Conservation (phyloP, 1,140 invertebrate species). For the Drusus annulatus region DNA sequence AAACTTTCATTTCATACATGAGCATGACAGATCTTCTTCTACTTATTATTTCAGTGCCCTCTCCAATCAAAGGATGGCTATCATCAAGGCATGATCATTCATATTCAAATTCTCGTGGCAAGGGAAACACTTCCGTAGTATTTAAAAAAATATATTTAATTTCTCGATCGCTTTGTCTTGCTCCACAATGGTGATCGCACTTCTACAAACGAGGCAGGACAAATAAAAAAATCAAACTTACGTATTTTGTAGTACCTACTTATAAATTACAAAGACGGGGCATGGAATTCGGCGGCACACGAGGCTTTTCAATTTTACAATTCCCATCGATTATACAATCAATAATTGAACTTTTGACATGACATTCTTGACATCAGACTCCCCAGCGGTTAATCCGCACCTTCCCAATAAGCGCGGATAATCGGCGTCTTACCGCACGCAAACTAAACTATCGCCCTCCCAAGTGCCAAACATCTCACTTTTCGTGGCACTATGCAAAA, state of each 20-base stretch:
- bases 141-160: not conserved
- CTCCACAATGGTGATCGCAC: not conserved
- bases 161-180: not conserved
- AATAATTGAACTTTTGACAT: slow-evolving; percentile 7
- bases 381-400: not conserved
- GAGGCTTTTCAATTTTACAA: no score
- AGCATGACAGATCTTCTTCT: no score
- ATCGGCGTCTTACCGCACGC: slow-evolving; percentile 23
- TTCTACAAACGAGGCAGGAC: not conserved
- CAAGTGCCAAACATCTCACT: not conserved
- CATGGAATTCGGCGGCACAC: not conserved
- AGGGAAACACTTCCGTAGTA: not conserved
- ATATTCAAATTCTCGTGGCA: no score
- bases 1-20: no score
- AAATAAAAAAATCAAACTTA: not conserved
- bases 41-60: no score
- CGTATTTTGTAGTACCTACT: not conserved
- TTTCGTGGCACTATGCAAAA: not conserved
- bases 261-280: not conserved
- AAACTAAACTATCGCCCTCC: not conserved
- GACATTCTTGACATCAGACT: slow-evolving; percentile 1
- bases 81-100: no score
- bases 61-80: no score
- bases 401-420: slow-evolving; percentile 23
- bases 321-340: slow-evolving; percentile 19